Conservation (phyloP, 2,113 vertebrate species). For the Dascyllus trimaculatus region DNA sequence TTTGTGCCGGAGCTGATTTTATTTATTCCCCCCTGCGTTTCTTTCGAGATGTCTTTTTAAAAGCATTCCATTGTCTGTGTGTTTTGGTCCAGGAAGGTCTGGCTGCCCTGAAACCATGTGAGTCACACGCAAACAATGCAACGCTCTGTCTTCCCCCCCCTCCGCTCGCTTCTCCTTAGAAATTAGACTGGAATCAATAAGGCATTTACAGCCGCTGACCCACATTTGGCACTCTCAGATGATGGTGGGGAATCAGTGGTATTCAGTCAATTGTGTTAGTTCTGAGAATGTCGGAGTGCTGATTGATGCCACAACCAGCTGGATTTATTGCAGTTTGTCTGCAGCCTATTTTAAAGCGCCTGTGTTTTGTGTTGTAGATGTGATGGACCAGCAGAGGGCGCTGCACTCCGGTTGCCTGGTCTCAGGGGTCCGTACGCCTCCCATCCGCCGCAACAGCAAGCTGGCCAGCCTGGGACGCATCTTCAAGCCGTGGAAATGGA, state of each 20-base stretch:
- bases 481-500: slow-evolving; percentile 99
- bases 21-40: slow-evolving; percentile 42
- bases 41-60: slow-evolving; percentile 43
- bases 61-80: slow-evolving; percentile 58
- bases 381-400: slow-evolving; percentile 92
- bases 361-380: slow-evolving; percentile 80
- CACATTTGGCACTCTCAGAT: slow-evolving; percentile 45
- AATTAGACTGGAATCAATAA: slow-evolving; percentile 57
- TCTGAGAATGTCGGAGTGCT: fast-evolving
- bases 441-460: slow-evolving; percentile 94
- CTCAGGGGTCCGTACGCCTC: slow-evolving; percentile 94
- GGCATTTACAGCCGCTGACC: slow-evolving; percentile 53
- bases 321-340: not conserved
- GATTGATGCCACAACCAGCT: not conserved
- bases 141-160: slow-evolving; percentile 65
- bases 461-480: slow-evolving; percentile 95
- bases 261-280: slow-evolving; percentile 6
- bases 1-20: slow-evolving; percentile 32
- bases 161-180: slow-evolving; percentile 20
- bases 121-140: slow-evolving; percentile 70
- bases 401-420: slow-evolving; percentile 90
- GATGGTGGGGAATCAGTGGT: not conserved
- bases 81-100: slow-evolving; percentile 36
- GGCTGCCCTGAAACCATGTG: slow-evolving; percentile 61
- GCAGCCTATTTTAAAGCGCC: not conserved